Percentiles rank a stretch among this genome's conserved stretches.
Conservation (phyloP, 2,888 invertebrate genomes). For the Temnothorax unifasciatus region DNA sequence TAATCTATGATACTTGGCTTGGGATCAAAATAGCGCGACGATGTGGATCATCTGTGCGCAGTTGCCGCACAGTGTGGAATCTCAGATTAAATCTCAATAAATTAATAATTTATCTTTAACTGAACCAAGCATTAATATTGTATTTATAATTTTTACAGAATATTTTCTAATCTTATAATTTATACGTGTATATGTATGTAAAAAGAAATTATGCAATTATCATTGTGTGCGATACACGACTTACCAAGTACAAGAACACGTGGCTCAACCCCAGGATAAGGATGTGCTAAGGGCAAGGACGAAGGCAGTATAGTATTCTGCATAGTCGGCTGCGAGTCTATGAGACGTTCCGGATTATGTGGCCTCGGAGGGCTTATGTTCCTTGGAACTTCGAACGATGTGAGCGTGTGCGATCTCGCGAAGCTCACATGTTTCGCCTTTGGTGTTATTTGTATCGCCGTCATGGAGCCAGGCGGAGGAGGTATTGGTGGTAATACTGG, state of each 20-base stretch:
- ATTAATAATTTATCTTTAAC: background rate
- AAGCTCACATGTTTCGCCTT: slow-evolving; percentile 97
- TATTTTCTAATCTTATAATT: background rate
- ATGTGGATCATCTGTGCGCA: background rate
- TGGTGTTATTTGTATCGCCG: slow-evolving; percentile 88
- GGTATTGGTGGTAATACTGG: slow-evolving; percentile 86
- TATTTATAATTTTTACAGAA: background rate
- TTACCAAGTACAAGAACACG: slow-evolving; percentile 86
- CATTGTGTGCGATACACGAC: slow-evolving; percentile 19
- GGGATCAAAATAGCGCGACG: slow-evolving; percentile 31
- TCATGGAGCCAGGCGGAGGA: slow-evolving; percentile 84
- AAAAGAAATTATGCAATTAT: background rate
- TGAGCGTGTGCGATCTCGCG: slow-evolving; percentile 94
- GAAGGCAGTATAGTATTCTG: slow-evolving; percentile 79
- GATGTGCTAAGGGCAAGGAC: slow-evolving; percentile 76
- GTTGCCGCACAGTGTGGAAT: background rate
- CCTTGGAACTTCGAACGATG: slow-evolving; percentile 91
- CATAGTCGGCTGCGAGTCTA: slow-evolving; percentile 84
- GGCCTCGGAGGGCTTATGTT: slow-evolving; percentile 87
- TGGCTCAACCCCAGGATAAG: slow-evolving; percentile 81
- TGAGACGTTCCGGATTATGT: slow-evolving; percentile 85
- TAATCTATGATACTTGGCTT: slow-evolving; percentile 47
- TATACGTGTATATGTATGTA: background rate
- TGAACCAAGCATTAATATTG: background rate
- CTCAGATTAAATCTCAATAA: slow-evolving; percentile 13